Evolutionary conservation across 35 echinoderm and acorn worm genomes (phyloP).

Genomic region (Apostichopus japonicus): DNA sequence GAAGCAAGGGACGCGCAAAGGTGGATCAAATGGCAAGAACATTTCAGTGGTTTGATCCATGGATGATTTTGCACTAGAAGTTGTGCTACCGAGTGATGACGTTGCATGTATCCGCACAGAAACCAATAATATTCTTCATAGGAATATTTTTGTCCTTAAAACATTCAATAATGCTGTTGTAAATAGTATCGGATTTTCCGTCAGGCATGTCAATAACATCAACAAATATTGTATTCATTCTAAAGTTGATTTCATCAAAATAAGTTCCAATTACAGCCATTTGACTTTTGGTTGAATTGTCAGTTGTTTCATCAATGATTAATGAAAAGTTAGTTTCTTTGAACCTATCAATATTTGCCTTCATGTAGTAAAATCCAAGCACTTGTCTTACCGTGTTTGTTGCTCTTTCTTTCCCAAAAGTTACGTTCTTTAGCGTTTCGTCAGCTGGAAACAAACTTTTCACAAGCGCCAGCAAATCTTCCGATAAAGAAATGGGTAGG

Average conservation of each 20-base stretch:
- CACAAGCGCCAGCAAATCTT: slow-evolving; percentile 9
- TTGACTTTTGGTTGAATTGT: slow-evolving; percentile 44
- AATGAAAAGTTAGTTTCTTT: slow-evolving; percentile 1
- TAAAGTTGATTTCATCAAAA: slow-evolving; percentile 21
- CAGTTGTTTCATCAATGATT: slow-evolving; percentile 43
- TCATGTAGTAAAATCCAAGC: slow-evolving; percentile 45
- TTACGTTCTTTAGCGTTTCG: slow-evolving; percentile 26
- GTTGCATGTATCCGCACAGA: slow-evolving; percentile 37
- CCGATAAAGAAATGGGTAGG: slow-evolving; percentile 20
- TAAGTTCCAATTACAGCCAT: slow-evolving; percentile 45
- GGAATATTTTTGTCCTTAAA: slow-evolving; percentile 43
- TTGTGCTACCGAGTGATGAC: slow-evolving; percentile 31
- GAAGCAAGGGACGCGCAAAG: slow-evolving; percentile 43
- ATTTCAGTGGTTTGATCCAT: slow-evolving; percentile 28
- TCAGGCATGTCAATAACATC: background rate
- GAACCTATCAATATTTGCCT: slow-evolving; percentile 3
- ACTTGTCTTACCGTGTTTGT: slow-evolving; percentile 34
- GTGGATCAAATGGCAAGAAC: slow-evolving; percentile 47
- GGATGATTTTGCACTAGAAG: slow-evolving; percentile 8
- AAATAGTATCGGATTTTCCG: slow-evolving; percentile 28
- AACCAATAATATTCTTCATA: slow-evolving; percentile 41
- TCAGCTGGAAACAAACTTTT: slow-evolving; percentile 50
- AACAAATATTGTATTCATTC: background rate
- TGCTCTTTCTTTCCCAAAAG: slow-evolving; percentile 35
- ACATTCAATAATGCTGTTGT: slow-evolving; percentile 6